phyloP scores from a whole-genome alignment of 2,113 vertebrate species.

The Thalassarche chlororhynchos region DNA sequence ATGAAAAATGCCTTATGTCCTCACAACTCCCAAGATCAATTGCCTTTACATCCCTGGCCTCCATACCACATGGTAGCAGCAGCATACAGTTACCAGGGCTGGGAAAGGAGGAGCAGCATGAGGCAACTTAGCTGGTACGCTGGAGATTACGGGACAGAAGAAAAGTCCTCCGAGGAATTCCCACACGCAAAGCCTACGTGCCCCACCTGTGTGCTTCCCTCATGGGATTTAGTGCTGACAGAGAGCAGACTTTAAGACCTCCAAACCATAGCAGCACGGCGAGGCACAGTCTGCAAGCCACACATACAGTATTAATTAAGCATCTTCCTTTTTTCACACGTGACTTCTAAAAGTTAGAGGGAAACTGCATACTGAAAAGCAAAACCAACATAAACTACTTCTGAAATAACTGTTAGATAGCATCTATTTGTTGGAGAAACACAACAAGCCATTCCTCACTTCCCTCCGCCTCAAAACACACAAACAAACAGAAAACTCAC shows the following conservation, averaged over 20 bases:
- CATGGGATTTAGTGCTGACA: rapidly evolving
- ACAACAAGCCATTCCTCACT: background rate
- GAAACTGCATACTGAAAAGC: background rate
- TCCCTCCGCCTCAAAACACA: background rate
- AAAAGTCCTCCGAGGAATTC: background rate
- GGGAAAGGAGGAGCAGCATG: background rate
- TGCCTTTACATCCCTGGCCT: background rate
- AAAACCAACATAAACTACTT: background rate
- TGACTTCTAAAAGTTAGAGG: background rate
- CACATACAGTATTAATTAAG: background rate
- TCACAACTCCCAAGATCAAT: rapidly evolving
- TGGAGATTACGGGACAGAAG: rapidly evolving
- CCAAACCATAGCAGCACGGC: background rate
- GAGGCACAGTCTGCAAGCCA: background rate
- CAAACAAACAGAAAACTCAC: background rate
- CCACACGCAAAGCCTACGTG: background rate
- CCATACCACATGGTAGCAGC: rapidly evolving
- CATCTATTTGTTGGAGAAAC: background rate
- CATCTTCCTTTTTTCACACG: background rate
- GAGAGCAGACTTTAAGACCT: background rate
- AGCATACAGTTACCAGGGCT: background rate
- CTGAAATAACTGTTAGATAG: background rate
- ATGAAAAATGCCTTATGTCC: background rate
- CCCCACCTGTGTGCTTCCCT: background rate
- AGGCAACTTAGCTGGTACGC: background rate